phyloP scores from a whole-genome alignment of 2,888 invertebrate genomes.

The Volucella inflata region DNA sequence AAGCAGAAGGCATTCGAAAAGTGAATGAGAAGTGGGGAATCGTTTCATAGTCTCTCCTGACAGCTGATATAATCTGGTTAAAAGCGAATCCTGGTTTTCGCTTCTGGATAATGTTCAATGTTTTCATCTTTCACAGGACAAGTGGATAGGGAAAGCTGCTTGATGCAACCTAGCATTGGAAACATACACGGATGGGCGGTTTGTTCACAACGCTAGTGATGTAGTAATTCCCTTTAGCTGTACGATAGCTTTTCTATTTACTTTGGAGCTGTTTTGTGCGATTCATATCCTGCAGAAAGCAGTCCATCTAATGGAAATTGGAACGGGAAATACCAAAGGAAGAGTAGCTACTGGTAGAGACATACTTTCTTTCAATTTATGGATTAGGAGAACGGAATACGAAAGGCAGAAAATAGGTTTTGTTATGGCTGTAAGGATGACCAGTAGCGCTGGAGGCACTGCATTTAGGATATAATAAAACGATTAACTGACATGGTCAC shows the following conservation, averaged over 20 bases:
- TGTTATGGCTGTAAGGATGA: background rate
- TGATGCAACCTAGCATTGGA: slow-evolving; percentile 28
- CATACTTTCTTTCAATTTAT: background rate
- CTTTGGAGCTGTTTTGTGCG: slow-evolving; percentile 13
- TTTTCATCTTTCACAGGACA: slow-evolving; percentile 61
- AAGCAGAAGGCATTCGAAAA: slow-evolving; percentile 39
- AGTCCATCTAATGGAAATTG: background rate
- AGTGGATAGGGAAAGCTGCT: background rate
- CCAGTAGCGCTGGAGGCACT: background rate
- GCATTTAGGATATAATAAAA: slow-evolving; percentile 1
- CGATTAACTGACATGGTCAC: slow-evolving; percentile 35
- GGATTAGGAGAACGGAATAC: slow-evolving; percentile 4
- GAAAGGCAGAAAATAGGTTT: background rate
- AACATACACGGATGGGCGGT: slow-evolving; percentile 30
- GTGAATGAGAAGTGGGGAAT: slow-evolving; percentile 52
- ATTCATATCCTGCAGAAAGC: slow-evolving; percentile 37
- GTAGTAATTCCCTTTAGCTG: slow-evolving; percentile 53
- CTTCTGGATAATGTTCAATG: slow-evolving; percentile 71
- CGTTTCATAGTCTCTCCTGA: slow-evolving; percentile 71
- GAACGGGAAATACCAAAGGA: background rate
- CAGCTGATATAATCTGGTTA: slow-evolving; percentile 76
- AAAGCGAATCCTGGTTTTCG: slow-evolving; percentile 75
- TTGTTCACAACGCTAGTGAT: slow-evolving; percentile 18
- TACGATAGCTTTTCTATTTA: slow-evolving; percentile 51
- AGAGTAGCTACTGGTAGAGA: background rate